phyloP scores from a whole-genome alignment of 2,888 invertebrate species.

The Cheilosia impressa region DNA sequence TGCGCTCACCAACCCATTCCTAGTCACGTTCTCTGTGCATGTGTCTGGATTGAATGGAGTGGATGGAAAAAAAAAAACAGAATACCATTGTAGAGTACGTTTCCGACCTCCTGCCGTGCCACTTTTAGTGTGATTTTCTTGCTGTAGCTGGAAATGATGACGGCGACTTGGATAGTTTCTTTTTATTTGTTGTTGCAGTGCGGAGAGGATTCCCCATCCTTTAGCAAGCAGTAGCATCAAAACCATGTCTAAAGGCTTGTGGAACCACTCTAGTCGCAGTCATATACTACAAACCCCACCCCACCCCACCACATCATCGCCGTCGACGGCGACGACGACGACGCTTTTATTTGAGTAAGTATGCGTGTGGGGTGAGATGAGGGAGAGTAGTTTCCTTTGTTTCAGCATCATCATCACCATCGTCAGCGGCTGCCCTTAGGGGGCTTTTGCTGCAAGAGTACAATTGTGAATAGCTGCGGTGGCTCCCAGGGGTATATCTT shows the following conservation, averaged over 20 bases:
- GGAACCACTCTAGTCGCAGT: constrained; percentile 28
- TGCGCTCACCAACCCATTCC: constrained; percentile 21
- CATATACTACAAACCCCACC: constrained; percentile 15
- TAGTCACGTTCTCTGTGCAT: constrained; percentile 40
- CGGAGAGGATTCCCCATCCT: constrained; percentile 56
- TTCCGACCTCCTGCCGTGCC: constrained; percentile 67
- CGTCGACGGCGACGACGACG: constrained; percentile 28
- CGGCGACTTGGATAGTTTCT: constrained; percentile 50
- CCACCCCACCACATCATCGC: constrained; percentile 3
- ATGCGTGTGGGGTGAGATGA: constrained; percentile 20
- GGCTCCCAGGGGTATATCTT: constrained; percentile 49
- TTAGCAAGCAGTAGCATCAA: constrained; percentile 15
- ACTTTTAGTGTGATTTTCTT: constrained; percentile 37
- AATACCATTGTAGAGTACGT: constrained; percentile 48
- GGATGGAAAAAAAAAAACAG: constrained; percentile 26
- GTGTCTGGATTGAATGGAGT: constrained; percentile 68
- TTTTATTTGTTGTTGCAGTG: constrained; percentile 13
- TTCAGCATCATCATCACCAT: constrained; percentile 52
- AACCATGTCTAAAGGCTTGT: constrained; percentile 59
- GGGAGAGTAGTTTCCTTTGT: constrained; percentile 63
- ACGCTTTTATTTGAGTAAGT: constrained; percentile 42
- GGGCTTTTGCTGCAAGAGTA: constrained; percentile 52
- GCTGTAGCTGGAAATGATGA: constrained; percentile 55
- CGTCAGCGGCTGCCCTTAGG: constrained; percentile 56
- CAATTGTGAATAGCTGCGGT: constrained; percentile 62